Evolutionary conservation across 30 jellyfish, hydroid and myxozoan species (phyloP).

Genomic region (Nemopilema nomurai): DNA sequence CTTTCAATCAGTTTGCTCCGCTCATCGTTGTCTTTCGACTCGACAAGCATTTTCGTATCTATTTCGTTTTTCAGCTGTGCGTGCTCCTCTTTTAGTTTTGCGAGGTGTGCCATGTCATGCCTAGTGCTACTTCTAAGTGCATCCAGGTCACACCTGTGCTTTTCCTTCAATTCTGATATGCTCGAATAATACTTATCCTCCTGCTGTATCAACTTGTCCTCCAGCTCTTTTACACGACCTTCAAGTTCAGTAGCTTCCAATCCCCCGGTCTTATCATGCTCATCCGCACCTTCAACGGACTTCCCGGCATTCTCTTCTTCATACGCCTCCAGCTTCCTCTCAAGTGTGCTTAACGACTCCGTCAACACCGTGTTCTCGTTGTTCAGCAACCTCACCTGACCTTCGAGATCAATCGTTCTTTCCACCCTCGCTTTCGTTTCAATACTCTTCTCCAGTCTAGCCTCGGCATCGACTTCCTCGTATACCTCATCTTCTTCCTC

Average conservation of each 20-base stretch:
- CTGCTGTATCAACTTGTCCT: constrained; percentile 59
- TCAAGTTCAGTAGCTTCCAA: constrained; percentile 28
- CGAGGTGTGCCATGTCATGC: constrained; percentile 30
- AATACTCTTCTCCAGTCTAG: constrained; percentile 72
- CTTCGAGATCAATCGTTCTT: constrained; percentile 78
- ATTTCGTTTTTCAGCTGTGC: constrained; percentile 41
- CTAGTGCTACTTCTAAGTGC: constrained; percentile 11
- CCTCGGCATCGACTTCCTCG: constrained; percentile 50
- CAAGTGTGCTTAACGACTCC: constrained; percentile 13
- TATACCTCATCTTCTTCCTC: constrained; percentile 76
- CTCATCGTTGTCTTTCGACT: constrained; percentile 3
- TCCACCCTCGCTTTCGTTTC: constrained; percentile 83
- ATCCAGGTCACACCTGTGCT: constrained; percentile 67
- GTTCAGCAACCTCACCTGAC: constrained; percentile 61
- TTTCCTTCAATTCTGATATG: constrained; percentile 73
- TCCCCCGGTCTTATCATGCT: neutral
- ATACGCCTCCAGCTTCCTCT: constrained; percentile 34
- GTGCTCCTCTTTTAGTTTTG: constrained; percentile 61
- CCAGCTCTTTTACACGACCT: constrained; percentile 44
- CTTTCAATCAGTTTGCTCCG: neutral
- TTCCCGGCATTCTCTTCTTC: constrained; percentile 12
- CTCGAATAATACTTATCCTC: constrained; percentile 70
- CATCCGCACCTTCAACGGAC: constrained; percentile 23
- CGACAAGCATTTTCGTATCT: constrained; percentile 9
- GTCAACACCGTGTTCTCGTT: constrained; percentile 67